phyloP scores from a whole-genome alignment of 2,888 invertebrate genomes.

The Eupelmus urozonus region DNA sequence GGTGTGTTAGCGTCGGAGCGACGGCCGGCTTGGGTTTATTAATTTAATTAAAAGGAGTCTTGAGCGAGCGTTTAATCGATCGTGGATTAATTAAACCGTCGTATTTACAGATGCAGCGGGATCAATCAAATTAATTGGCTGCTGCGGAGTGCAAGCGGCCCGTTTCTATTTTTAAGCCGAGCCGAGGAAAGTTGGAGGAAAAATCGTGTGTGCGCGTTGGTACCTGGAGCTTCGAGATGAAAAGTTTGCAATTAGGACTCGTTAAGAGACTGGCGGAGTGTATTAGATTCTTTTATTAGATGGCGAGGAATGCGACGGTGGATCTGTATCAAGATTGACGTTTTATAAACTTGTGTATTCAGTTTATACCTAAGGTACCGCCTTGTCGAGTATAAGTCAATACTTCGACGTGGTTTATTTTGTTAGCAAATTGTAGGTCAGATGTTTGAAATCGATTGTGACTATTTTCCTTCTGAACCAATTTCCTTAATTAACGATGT shows the following conservation, averaged over 20 bases:
- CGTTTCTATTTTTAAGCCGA: background rate
- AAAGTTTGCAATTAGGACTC: constrained; percentile 28
- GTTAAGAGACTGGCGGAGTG: constrained; percentile 5
- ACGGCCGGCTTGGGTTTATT: constrained; percentile 13
- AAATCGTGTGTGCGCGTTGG: background rate
- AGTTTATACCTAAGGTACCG: too few relatives aligned
- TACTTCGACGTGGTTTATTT: too few relatives aligned
- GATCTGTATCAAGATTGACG: too few relatives aligned
- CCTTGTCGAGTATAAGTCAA: too few relatives aligned
- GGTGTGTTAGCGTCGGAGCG: background rate
- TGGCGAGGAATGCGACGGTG: too few relatives aligned
- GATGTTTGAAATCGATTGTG: too few relatives aligned
- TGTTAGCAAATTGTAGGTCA: too few relatives aligned
- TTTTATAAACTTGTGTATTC: too few relatives aligned
- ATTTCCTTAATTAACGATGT: too few relatives aligned
- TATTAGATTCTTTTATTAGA: background rate
- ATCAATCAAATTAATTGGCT: constrained; percentile 39
- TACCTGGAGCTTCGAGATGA: background rate
- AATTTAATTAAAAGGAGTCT: constrained; percentile 34
- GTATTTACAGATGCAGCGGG: background rate
- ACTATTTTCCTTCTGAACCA: too few relatives aligned
- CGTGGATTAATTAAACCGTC: constrained; percentile 19
- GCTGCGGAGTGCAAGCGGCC: background rate
- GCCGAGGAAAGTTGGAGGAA: constrained; percentile 8
- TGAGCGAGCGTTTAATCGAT: constrained; percentile 12